Base-by-base conservation (phyloP, 2,888 invertebrate species). In the Dermolepida albohirtum region DNA sequence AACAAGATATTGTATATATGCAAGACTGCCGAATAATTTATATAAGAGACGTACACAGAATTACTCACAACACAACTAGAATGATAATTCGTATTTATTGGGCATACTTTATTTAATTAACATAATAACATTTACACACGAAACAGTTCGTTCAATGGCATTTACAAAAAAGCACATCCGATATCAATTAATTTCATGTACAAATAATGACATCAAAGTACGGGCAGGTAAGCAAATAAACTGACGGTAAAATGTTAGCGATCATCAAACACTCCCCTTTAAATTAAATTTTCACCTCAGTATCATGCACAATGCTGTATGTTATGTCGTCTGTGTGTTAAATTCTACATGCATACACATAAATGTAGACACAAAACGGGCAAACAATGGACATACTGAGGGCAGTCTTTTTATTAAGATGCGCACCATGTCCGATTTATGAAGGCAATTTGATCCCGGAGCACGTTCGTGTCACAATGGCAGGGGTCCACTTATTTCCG, bases 381-480 rank as follows among this genome's bases (percentile, higher is more conserved):
- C 44, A 59, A 59, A 59, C 47, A 62, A 62, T 47, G 59, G 43
- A 12, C 44, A 16, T 40, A 54, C 54, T 10, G 22, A 57, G 43
- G 59, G 59, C 47, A 62, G 59, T 17, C 59, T 43, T 59, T 57
- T 66, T 66, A 66, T 66, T 66, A 49, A 59, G 59, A 66, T 66
- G 66, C 66, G 66, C 66, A 50, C 57, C 66, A 50, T 66, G 66
- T 66, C 57, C 55, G 50, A 50, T 50, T 66, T 57, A 66, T 66
- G 66, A 66, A 66, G 66, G 66, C 57, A 50, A 66, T 66, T 66
- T 59, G 59, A 57, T 47, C 66, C 41, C 66, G 50, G 50, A 40
- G 57, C 66, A 66, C 66, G 66, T 66, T 41, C 59, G 59, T 49
- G 50, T 66, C 66, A 66, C 66, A 66, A 66, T 59, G 27, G 66